Conservation (phyloP, 2,888 invertebrate genomes). For the Andrena minutula region DNA sequence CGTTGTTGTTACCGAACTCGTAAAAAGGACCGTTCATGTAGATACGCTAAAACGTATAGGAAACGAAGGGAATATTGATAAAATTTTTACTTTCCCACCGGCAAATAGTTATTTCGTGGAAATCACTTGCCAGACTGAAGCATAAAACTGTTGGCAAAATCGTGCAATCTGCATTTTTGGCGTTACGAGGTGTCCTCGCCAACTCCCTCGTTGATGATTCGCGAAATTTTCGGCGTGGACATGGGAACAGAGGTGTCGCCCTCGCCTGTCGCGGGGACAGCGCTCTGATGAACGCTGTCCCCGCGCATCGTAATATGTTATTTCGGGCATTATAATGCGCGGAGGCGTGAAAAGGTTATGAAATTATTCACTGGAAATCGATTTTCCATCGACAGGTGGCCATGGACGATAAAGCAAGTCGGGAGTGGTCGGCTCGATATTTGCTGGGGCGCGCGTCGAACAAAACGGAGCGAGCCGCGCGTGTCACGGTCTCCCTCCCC, state of each 20-base stretch:
- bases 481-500: slow-evolving; percentile 42
- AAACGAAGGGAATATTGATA: neutral
- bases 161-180: neutral
- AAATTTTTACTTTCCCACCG: too few relatives aligned
- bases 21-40: too few relatives aligned
- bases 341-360: slow-evolving; percentile 57
- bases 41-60: too few relatives aligned
- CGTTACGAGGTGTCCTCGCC: neutral
- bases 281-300: slow-evolving; percentile 6
- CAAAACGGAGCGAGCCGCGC: slow-evolving; percentile 53
- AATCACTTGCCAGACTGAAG: neutral
- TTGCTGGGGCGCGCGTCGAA: slow-evolving; percentile 45
- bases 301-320: slow-evolving; percentile 39
- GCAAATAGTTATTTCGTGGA: neutral
- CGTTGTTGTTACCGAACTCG: neutral
- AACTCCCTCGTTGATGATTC: slow-evolving; percentile 2
- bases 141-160: neutral
- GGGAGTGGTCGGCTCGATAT: slow-evolving; percentile 46
- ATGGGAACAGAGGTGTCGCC: neutral
- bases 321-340: slow-evolving; percentile 46
- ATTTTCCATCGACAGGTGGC: slow-evolving; percentile 66
- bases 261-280: neutral
- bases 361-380: slow-evolving; percentile 64
- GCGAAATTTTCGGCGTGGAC: slow-evolving; percentile 10
- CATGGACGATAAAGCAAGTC: slow-evolving; percentile 63